These are phyloP conservation scores for Cairina moschata DNA, from an alignment of 2,113 vertebrate genomes.

Conservation along the genomic window DNA sequence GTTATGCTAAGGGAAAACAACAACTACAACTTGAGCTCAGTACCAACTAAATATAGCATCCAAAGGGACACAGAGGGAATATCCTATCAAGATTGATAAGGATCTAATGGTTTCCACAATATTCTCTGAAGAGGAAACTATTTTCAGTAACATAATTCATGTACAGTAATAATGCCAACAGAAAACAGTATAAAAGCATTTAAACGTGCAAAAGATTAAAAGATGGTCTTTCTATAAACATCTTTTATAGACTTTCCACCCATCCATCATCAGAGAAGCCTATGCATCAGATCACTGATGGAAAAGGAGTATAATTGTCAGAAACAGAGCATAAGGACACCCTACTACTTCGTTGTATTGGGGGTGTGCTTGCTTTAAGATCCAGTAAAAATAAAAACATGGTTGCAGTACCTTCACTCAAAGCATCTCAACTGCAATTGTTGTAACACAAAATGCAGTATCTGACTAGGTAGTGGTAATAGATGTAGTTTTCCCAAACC, in stretches of 20 bases:
- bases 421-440: not conserved
- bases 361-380: not conserved
- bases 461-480: not conserved
- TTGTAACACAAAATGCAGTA: not conserved
- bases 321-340: not conserved
- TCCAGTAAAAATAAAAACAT: not conserved
- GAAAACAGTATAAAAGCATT: not conserved
- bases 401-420: not conserved
- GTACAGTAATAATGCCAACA: not conserved
- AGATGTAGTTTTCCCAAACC: not conserved
- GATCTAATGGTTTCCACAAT: not conserved
- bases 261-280: not conserved
- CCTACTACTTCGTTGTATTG: not conserved
- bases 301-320: not conserved
- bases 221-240: not conserved
- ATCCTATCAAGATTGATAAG: not conserved
- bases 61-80: not conserved
- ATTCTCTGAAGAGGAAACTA: not conserved
- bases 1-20: not conserved
- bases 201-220: not conserved
- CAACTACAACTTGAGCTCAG: not conserved
- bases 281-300: not conserved
- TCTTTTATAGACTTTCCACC: not conserved
- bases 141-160: not conserved
- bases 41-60: not conserved